Evolutionary conservation across 1,140 invertebrate species (phyloP).

Genomic region (Drosophila neocordata): DNA sequence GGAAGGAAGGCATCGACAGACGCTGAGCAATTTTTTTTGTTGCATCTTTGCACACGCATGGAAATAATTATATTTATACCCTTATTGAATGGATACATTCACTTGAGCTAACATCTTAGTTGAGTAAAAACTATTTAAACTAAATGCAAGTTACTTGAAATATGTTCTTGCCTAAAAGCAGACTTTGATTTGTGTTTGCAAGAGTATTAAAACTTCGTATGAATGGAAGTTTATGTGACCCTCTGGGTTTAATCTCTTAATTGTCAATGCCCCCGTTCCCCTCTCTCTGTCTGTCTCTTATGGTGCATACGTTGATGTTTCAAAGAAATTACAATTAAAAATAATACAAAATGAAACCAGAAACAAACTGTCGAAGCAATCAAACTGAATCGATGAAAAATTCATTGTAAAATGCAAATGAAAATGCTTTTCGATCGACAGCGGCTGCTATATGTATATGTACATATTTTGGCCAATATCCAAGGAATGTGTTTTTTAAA

Average conservation of each 20-base stretch:
- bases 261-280: slow-evolving; percentile 56
- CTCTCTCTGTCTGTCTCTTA: slow-evolving; percentile 7
- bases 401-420: slow-evolving; percentile 41
- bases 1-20: slow-evolving; percentile 21
- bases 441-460: not conserved
- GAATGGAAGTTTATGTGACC: slow-evolving; percentile 55
- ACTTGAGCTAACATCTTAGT: not conserved
- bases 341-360: slow-evolving; percentile 62
- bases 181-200: too few relatives aligned
- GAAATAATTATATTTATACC: slow-evolving; percentile 9
- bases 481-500: slow-evolving; percentile 82
- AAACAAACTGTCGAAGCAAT: slow-evolving; percentile 72
- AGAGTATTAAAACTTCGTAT: slow-evolving; percentile 10
- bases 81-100: not conserved
- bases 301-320: slow-evolving; percentile 34
- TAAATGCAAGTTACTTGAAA: too few relatives aligned
- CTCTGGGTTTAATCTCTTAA: slow-evolving; percentile 82
- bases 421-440: slow-evolving; percentile 73
- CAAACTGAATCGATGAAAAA: slow-evolving; percentile 74
- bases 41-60: not conserved
- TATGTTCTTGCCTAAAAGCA: too few relatives aligned
- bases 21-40: slow-evolving; percentile 1
- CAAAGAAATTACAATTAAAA: slow-evolving; percentile 80
- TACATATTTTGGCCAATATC: slow-evolving; percentile 82
- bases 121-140: too few relatives aligned